Percentiles rank a stretch among this genome's conserved stretches.
phyloP scores from a whole-genome alignment of 2,113 vertebrate species.

The Dromaius novaehollandiae region DNA sequence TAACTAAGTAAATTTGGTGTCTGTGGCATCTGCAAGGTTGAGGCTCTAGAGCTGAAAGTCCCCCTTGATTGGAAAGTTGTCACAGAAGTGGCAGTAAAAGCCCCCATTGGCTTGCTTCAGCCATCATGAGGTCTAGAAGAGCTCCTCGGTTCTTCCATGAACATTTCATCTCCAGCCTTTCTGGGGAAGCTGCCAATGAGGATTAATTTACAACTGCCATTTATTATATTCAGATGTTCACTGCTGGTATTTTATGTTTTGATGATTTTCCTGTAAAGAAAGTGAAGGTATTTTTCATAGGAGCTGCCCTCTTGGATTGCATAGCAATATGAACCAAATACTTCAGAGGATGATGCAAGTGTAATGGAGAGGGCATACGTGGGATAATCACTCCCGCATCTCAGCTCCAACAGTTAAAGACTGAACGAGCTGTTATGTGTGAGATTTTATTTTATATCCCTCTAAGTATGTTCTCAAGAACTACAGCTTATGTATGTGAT shows the following conservation, averaged over 20 bases:
- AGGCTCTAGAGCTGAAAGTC: not conserved
- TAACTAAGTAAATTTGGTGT: not conserved
- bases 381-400: not conserved
- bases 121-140: not conserved
- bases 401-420: not conserved
- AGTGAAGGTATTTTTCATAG: not conserved
- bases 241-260: not conserved
- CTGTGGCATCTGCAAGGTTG: not conserved
- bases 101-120: not conserved
- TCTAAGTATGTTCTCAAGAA: not conserved
- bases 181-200: not conserved
- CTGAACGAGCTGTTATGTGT: not conserved
- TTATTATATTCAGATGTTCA: not conserved
- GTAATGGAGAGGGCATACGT: not conserved
- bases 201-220: not conserved
- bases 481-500: not conserved
- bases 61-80: not conserved
- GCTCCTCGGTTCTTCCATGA: not conserved
- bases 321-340: not conserved
- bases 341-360: not conserved
- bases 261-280: not conserved
- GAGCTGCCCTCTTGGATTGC: not conserved
- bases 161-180: not conserved
- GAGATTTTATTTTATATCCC: not conserved
- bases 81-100: not conserved